Evolutionary conservation across 2,888 invertebrate species (phyloP).

Genomic region (Sabatieria punctata): DNA sequence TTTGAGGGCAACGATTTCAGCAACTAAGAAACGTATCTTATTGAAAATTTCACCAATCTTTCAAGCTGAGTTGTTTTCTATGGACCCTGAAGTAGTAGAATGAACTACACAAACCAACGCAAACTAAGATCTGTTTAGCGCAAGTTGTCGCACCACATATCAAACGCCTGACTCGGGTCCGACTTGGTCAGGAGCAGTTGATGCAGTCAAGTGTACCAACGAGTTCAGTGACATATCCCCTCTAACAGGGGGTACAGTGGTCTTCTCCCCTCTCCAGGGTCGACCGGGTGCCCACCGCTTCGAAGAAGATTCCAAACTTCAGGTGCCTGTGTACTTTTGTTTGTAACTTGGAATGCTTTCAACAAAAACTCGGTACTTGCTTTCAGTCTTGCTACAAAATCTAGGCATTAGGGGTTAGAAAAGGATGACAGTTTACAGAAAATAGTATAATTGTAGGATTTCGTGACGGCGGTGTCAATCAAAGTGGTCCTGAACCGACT

Average conservation of each 20-base stretch:
- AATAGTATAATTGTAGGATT: constrained; percentile 56
- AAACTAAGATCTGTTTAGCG: constrained; percentile 43
- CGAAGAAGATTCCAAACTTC: constrained; percentile 69
- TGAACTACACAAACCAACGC: too few species aligned
- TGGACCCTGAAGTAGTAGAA: too few species aligned
- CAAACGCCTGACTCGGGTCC: constrained; percentile 56
- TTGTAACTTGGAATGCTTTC: too few species aligned
- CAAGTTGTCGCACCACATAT: constrained; percentile 79
- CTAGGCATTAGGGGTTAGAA: too few species aligned
- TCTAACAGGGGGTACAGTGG: constrained; percentile 75
- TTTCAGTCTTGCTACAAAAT: too few species aligned
- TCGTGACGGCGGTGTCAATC: constrained; percentile 91
- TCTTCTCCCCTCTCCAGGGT: constrained; percentile 83
- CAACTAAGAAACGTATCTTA: too few species aligned
- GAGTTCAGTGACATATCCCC: constrained; percentile 96
- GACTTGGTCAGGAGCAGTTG: constrained; percentile 60
- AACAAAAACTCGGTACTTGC: too few species aligned
- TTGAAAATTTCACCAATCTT: too few species aligned
- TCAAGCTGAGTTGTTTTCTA: too few species aligned
- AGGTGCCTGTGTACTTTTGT: constrained; percentile 44
- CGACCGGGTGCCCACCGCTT: constrained; percentile 80
- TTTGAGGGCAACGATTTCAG: too few species aligned
- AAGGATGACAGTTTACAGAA: too few species aligned
- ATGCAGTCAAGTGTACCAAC: constrained; percentile 81
- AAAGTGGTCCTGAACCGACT: constrained; percentile 71